Percentiles rank a stretch among this genome's conserved stretches.
Evolutionary conservation across 2,888 invertebrate species (phyloP).

Genomic region (Aphrophora alni): DNA sequence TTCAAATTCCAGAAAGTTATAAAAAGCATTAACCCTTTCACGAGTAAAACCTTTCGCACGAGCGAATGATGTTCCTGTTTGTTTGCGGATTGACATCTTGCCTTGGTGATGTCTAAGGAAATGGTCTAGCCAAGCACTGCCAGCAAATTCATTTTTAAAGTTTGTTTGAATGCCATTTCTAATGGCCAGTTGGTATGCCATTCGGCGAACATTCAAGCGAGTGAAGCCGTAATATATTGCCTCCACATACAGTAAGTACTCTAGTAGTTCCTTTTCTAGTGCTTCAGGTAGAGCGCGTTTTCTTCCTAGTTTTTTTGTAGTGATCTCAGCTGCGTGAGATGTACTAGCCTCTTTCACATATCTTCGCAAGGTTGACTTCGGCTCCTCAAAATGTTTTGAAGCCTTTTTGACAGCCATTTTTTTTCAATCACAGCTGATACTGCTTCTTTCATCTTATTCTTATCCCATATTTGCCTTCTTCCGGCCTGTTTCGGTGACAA

Average conservation of each 20-base stretch:
- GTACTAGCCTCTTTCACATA: no score
- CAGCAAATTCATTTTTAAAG: background rate
- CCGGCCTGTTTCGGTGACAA: no score
- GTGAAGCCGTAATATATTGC: conserved; percentile 24
- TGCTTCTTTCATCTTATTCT: no score
- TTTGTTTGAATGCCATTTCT: no score
- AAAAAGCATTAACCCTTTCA: conserved; percentile 44
- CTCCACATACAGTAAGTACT: conserved; percentile 35
- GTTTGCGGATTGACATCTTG: background rate
- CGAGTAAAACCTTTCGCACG: conserved; percentile 39
- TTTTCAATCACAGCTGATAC: no score
- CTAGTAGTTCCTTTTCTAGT: background rate
- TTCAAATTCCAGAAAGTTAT: conserved; percentile 34
- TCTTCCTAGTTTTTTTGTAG: conserved; percentile 9
- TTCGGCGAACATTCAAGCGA: background rate
- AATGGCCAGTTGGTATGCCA: no score
- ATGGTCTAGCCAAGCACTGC: no score
- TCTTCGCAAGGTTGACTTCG: no score
- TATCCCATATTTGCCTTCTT: no score
- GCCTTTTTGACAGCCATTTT: no score
- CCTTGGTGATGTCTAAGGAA: background rate
- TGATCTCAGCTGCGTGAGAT: background rate
- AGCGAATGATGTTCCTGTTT: conserved; percentile 37
- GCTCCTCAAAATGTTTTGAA: no score
- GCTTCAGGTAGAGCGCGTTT: background rate